phyloP scores from a whole-genome alignment of 2,113 vertebrate genomes.

The Callipepla squamata region DNA sequence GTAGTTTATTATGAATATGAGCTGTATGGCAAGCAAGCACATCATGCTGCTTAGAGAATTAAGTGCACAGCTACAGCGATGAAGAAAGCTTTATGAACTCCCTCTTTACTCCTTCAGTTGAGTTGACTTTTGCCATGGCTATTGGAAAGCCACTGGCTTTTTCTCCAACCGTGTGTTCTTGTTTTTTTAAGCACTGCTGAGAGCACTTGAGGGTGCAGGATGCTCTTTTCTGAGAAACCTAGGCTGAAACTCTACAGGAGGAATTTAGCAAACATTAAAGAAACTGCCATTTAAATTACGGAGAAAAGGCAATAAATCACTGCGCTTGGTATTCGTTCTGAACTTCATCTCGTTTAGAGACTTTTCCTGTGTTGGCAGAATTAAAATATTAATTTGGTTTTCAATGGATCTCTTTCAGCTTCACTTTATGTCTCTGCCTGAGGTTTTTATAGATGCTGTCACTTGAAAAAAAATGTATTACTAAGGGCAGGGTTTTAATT shows the following conservation, averaged over 20 bases:
- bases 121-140: slow-evolving; percentile 42
- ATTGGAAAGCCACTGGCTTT: slow-evolving; percentile 28
- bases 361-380: slow-evolving; percentile 50
- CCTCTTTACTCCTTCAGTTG: slow-evolving; percentile 1
- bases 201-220: neutral
- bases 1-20: neutral
- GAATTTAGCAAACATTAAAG: slow-evolving; percentile 56
- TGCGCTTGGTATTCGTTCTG: neutral
- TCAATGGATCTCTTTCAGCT: slow-evolving; percentile 57
- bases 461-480: slow-evolving; percentile 61
- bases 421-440: slow-evolving; percentile 51
- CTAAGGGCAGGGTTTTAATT: slow-evolving; percentile 53
- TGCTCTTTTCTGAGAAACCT: neutral
- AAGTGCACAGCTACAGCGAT: slow-evolving; percentile 8
- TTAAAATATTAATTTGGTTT: slow-evolving; percentile 72
- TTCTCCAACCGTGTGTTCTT: neutral
- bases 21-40: neutral
- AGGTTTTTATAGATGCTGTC: slow-evolving; percentile 59
- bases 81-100: slow-evolving; percentile 16
- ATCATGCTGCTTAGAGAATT: neutral
- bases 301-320: slow-evolving; percentile 53
- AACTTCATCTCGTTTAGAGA: slow-evolving; percentile 42
- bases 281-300: slow-evolving; percentile 45
- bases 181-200: neutral
- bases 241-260: slow-evolving; percentile 6